Evolutionary conservation across 2,797 vertebrate species (phyloP).

Genomic region (Pipistrellus pygmaeus): DNA sequence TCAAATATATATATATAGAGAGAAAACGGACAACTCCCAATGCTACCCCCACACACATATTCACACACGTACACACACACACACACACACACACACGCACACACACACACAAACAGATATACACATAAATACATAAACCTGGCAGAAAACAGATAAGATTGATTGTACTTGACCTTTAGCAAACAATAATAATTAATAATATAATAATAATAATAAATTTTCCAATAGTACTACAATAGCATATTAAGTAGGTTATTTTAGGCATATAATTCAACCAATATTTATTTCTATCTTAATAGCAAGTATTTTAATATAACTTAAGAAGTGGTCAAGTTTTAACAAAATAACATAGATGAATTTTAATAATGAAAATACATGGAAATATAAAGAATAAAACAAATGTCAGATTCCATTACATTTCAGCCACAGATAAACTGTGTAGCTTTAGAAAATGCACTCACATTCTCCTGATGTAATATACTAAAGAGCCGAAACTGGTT

Average conservation of each 20-base stretch:
- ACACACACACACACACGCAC: no score
- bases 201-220: not conserved
- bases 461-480: slow-evolving; percentile 9
- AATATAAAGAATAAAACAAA: not conserved
- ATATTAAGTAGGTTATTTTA: not conserved
- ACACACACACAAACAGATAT: not conserved
- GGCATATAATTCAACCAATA: not conserved
- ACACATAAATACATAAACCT: not conserved
- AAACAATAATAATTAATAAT: not conserved
- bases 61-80: not conserved
- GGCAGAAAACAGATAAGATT: not conserved
- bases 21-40: not conserved
- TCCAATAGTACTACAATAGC: not conserved
- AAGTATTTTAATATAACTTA: not conserved
- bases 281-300: not conserved
- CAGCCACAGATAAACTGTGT: not conserved
- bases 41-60: not conserved
- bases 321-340: not conserved
- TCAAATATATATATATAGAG: not conserved
- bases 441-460: not conserved
- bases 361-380: not conserved
- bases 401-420: not conserved
- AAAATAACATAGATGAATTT: not conserved
- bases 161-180: not conserved
- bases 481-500: not conserved